Evolutionary conservation across 2,888 invertebrate species (phyloP).

Genomic region (Leptopterna dolabrata): DNA sequence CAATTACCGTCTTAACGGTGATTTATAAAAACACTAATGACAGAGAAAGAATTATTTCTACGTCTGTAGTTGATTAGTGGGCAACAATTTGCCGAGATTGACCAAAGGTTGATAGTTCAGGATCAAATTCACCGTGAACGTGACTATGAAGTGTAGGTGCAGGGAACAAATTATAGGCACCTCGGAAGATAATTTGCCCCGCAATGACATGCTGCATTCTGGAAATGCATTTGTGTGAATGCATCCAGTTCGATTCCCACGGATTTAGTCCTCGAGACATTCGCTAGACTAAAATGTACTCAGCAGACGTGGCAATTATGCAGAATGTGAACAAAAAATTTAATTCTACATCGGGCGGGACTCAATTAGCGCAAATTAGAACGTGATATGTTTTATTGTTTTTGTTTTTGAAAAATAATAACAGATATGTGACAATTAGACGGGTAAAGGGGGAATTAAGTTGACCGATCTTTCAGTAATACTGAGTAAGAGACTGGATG

Average conservation of each 20-base stretch:
- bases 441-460: not conserved
- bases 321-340: not conserved
- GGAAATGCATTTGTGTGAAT: not conserved
- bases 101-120: conserved; percentile 9
- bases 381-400: not conserved
- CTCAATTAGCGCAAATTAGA: not conserved
- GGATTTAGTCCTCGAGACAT: not conserved
- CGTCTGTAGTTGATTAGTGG: too few relatives aligned
- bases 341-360: not conserved
- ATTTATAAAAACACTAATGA: too few relatives aligned
- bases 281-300: not conserved
- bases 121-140: not conserved
- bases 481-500: not conserved
- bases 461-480: not conserved
- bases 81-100: not conserved
- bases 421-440: not conserved
- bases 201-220: not conserved
- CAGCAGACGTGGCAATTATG: not conserved
- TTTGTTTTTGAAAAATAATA: not conserved
- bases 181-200: not conserved
- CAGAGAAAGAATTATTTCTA: too few relatives aligned
- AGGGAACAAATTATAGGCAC: not conserved
- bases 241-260: conserved; percentile 6
- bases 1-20: too few relatives aligned
- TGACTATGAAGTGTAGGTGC: not conserved